phyloP scores from a whole-genome alignment of 2,113 vertebrate genomes.

The Lophochroa leadbeateri region DNA sequence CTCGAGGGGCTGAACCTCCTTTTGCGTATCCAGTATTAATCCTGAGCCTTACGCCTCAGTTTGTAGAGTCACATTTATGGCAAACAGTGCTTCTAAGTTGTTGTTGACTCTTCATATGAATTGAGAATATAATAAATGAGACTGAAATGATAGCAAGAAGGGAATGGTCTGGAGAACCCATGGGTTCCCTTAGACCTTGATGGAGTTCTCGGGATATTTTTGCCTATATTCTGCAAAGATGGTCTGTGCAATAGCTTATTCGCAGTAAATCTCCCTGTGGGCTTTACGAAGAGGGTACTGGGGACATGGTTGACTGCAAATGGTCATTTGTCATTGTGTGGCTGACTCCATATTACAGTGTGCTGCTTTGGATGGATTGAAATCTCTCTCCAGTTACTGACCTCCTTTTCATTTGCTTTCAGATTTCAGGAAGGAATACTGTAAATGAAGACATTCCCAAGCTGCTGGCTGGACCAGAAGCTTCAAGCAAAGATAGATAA shows the following conservation, averaged over 20 bases:
- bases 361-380: not conserved
- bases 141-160: not conserved
- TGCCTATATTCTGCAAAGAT: not conserved
- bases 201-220: not conserved
- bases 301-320: not conserved
- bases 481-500: conserved; percentile 30
- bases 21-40: not conserved
- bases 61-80: not conserved
- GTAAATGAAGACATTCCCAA: conserved; percentile 80
- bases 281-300: not conserved
- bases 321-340: not conserved
- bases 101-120: not conserved
- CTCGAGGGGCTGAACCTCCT: not conserved
- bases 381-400: not conserved
- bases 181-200: not conserved
- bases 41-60: not conserved
- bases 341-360: not conserved
- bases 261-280: not conserved
- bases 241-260: not conserved
- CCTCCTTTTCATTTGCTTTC: conserved; percentile 32
- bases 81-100: not conserved
- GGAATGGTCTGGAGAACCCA: not conserved
- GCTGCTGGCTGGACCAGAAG: conserved; percentile 94
- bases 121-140: not conserved
- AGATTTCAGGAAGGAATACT: conserved; percentile 91